Conservation (phyloP, 2,888 invertebrate genomes). For the Aelia acuminata region DNA sequence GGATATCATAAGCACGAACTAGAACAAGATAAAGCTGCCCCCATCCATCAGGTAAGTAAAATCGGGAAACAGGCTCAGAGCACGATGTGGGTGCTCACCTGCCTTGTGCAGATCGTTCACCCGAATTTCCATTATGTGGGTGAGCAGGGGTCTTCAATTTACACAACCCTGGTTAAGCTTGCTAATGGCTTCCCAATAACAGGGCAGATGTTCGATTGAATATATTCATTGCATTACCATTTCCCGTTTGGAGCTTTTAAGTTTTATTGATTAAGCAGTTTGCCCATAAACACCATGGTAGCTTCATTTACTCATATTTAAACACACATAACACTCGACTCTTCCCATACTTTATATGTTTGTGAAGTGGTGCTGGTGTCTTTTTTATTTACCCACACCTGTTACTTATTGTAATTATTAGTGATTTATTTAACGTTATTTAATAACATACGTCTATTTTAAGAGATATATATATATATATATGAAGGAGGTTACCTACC, state of each 20-base stretch:
- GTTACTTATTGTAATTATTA: no score
- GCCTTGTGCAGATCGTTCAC: conserved; percentile 14
- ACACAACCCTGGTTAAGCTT: not conserved
- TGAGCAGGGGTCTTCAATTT: conserved; percentile 22
- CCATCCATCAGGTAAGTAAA: not conserved
- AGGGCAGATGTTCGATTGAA: not conserved
- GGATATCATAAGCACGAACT: not conserved
- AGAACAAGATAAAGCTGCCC: not conserved
- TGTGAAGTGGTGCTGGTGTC: no score
- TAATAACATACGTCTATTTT: no score
- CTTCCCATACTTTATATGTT: no score
- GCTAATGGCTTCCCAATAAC: not conserved
- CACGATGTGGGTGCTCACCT: not conserved
- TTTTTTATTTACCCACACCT: no score
- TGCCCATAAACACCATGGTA: no score
- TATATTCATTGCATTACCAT: not conserved
- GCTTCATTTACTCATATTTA: no score
- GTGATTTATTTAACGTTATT: no score
- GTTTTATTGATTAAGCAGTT: no score
- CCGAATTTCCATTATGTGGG: conserved; percentile 33
- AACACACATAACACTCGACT: no score
- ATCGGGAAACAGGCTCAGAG: not conserved
- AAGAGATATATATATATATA: no score
- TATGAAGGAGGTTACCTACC: no score
- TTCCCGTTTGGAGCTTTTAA: not conserved